Evolutionary conservation across 64 coral and sea anemone genomes (phyloP).

Genomic region (Stichodactyla mertensii): DNA sequence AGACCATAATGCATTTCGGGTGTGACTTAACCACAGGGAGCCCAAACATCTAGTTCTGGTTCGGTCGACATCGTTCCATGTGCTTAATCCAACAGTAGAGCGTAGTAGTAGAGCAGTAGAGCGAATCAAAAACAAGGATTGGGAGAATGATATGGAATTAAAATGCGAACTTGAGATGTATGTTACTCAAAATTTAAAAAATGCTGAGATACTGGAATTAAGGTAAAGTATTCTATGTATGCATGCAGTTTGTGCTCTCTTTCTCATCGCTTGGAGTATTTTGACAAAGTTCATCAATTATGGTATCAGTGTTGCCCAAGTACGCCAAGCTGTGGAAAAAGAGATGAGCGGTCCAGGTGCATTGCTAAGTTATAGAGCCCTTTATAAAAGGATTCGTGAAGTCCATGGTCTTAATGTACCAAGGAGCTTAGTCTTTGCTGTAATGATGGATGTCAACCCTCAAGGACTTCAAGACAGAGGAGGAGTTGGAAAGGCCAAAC

Average conservation of each 20-base stretch:
- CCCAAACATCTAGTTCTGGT: too few relatives aligned
- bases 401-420: conserved; percentile 19
- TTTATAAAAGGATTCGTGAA: background rate
- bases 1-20: too few relatives aligned
- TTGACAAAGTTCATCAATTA: background rate
- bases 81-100: too few relatives aligned
- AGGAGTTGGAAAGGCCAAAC: conserved; percentile 13
- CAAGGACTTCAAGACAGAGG: conserved; percentile 8
- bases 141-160: background rate
- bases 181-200: background rate
- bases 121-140: background rate
- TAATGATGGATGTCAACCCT: conserved; percentile 16
- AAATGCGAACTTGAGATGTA: background rate
- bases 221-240: background rate
- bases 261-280: background rate
- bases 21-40: too few relatives aligned
- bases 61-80: too few relatives aligned
- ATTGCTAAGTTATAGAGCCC: background rate
- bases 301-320: background rate
- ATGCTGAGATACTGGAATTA: background rate
- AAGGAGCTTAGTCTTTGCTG: conserved; percentile 19
- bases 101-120: too few relatives aligned
- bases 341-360: background rate
- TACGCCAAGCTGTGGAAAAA: background rate
- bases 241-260: background rate